Evolutionary conservation across 2,888 invertebrate genomes (phyloP), one percentile per base, ranked within the genome.

Genomic region (Tuta absoluta): DNA sequence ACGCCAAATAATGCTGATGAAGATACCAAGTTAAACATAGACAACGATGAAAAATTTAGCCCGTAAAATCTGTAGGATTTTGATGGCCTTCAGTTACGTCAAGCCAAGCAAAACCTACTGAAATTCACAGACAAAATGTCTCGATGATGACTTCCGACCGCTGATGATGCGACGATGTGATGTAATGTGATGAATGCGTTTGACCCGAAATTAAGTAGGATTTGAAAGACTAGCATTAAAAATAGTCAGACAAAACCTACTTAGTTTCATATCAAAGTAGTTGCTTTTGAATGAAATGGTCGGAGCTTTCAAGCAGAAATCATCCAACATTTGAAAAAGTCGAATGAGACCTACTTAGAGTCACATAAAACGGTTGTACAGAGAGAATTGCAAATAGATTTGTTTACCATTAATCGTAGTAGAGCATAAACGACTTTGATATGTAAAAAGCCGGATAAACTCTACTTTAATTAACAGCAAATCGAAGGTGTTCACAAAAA

Each of bases 91-190:
- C n/a, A 57, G 2, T 17, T 14, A n/a, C 11, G 8, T 21, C 63
- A 77, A 75, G 68, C 67, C 72, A 70, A 68, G 70, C 71, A 70
- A 67, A 66, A 67, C 71, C 77, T 80, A 74, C 77, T 80, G 79
- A 76, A 61, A 71, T 60, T 69, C 65, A 71, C 65, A 62, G 23
- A 63, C 71, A 71, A 67, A 63, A 53, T 10, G 8, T 21, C 19
- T 17, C 19, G 38, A 37, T 38, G 38, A 21, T 21, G 19, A 58
- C n/a, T n/a, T 11, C n/a, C 24, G 10, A 37, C 7, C 1, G 10
- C 33, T 33, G 33, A 33, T 33, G 28, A n/a, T n/a, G n/a, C n/a
- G n/a, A n/a, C 28, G 24, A 28, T 24, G 14, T n/a, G n/a, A n/a
- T n/a, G 17, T 23, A 24, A 19, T 12, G 24, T 14, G 59, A 45